Evolutionary conservation across 2,888 invertebrate species (phyloP), one percentile per base, ranked within the genome.

Genomic region (Ochlodes sylvanus): DNA sequence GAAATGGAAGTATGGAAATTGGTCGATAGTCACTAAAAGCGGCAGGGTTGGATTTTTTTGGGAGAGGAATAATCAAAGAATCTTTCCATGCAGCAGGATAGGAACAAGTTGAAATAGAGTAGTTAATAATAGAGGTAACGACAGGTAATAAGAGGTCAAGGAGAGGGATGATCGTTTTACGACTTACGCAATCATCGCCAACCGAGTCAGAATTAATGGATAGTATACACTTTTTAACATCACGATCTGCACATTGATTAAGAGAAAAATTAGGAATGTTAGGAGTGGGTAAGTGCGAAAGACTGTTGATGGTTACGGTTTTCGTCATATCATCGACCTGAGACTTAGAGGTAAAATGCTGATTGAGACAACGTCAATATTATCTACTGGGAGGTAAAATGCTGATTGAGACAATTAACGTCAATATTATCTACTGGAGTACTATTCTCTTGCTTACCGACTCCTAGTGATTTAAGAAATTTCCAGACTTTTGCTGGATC

Each of bases 101-200:
- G 42, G 42, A 44, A n/a, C n/a, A 44, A n/a, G n/a, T n/a, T n/a
- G n/a, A n/a, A n/a, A n/a, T n/a, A n/a, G n/a, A n/a, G n/a, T n/a
- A n/a, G n/a, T 47, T 61, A 32, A 61, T 15, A 32, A 61, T 61
- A 17, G 10, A 12, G 1, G 61, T 47, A 7, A 61, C 14, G 0
- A 50, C 14, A 34, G n/a, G 47, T 7, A 44, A n/a, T 4, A 44
- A 7, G 42, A 44, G n/a, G n/a, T n/a, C n/a, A n/a, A n/a, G n/a
- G n/a, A n/a, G n/a, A n/a, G n/a, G n/a, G n/a, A n/a, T n/a, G n/a
- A 44, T 44, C 42, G n/a, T 44, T n/a, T 44, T 44, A 44, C 61
- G 38, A 52, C 61, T 62, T 19, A 62, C 19, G 50, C 38, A 12
- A 7, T 62, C 62, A 7, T 34, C 7, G 5, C 58, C 27, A 9